Percentiles rank a stretch among this genome's conserved stretches.
Evolutionary conservation across 2,888 invertebrate species (phyloP).

Genomic region (Agrotis ipsilon): DNA sequence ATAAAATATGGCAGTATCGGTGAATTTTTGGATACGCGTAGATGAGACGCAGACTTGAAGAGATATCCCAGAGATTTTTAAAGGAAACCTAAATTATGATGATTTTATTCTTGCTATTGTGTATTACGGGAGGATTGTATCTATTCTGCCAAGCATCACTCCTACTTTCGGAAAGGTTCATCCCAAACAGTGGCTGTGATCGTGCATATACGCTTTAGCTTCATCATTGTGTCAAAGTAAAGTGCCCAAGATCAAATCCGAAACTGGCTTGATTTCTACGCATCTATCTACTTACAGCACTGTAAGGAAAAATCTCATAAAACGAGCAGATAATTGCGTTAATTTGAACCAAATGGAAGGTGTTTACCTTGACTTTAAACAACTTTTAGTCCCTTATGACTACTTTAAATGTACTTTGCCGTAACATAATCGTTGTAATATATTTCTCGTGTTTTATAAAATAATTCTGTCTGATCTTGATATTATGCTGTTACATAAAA

Average conservation of each 20-base stretch:
- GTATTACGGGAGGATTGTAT: too few relatives aligned
- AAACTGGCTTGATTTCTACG: background rate
- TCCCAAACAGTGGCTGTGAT: too few relatives aligned
- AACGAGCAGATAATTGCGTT: slow-evolving; percentile 16
- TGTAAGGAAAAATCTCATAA: slow-evolving; percentile 14
- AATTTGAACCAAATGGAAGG: slow-evolving; percentile 7
- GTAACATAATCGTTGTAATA: too few relatives aligned
- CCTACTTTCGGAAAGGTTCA: too few relatives aligned
- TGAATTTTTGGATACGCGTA: background rate
- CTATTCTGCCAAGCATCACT: too few relatives aligned
- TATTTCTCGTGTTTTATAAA: background rate
- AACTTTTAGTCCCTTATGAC: slow-evolving; percentile 7
- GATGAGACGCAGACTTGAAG: background rate
- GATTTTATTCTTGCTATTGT: background rate
- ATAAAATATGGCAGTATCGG: slow-evolving; percentile 35
- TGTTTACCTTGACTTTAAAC: slow-evolving; percentile 13
- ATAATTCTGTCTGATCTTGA: slow-evolving; percentile 3
- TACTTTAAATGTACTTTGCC: background rate
- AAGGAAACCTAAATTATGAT: background rate
- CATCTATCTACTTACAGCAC: background rate
- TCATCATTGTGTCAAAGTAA: too few relatives aligned
- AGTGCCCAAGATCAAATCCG: background rate
- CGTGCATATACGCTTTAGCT: too few relatives aligned
- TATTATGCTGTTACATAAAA: slow-evolving; percentile 30
- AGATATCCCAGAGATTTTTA: background rate